A percentile compares a stretch with the other conserved stretches of the same genome.
Conservation (phyloP, 2,888 invertebrate genomes). For the Drosophila fulvimacula region DNA sequence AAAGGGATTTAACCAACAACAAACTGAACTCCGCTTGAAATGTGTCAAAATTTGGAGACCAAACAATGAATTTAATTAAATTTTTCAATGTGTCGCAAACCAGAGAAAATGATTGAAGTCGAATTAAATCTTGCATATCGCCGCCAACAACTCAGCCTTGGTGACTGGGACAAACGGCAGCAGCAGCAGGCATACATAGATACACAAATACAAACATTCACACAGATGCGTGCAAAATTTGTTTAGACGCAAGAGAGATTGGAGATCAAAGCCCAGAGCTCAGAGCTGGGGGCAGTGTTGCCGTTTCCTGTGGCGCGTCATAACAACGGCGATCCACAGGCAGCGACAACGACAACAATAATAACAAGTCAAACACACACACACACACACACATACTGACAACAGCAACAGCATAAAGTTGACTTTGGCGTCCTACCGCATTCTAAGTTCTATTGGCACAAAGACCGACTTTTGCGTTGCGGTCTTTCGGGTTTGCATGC, state of each 20-base stretch:
- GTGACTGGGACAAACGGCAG: slow-evolving; percentile 29
- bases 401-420: slow-evolving; percentile 22
- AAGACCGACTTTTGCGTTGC: slow-evolving; percentile 79
- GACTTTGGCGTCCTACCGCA: slow-evolving; percentile 67
- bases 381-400: slow-evolving; percentile 8
- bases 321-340: slow-evolving; percentile 28
- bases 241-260: slow-evolving; percentile 51
- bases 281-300: slow-evolving; percentile 29
- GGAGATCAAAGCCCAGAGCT: slow-evolving; percentile 35
- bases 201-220: neutral
- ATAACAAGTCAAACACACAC: slow-evolving; percentile 15
- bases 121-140: slow-evolving; percentile 79
- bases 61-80: slow-evolving; percentile 67
- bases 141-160: slow-evolving; percentile 46
- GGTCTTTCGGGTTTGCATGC: slow-evolving; percentile 48
- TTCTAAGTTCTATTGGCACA: slow-evolving; percentile 82
- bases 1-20: neutral
- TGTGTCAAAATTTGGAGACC: slow-evolving; percentile 43
- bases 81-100: slow-evolving; percentile 44
- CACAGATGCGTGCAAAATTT: slow-evolving; percentile 37
- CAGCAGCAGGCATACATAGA: slow-evolving; percentile 38
- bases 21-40: slow-evolving; percentile 24
- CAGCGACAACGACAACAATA: slow-evolving; percentile 15
- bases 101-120: slow-evolving; percentile 37
- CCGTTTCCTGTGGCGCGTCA: slow-evolving; percentile 60